phyloP scores from a whole-genome alignment of 2,888 invertebrate genomes.

The Nephrotoma flavescens region DNA sequence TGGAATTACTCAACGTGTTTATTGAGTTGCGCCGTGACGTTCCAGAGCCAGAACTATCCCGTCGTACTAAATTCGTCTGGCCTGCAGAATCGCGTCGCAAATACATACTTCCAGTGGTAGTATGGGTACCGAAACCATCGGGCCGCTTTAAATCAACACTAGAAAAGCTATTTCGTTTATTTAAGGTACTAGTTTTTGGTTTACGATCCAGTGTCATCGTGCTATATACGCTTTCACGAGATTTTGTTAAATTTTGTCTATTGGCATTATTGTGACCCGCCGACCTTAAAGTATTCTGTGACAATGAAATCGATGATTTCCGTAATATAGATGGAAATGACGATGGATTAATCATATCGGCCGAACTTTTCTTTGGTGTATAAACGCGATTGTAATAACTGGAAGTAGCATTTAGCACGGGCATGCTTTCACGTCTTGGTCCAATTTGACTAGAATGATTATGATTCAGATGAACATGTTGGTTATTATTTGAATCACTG shows the following conservation, averaged over 20 bases:
- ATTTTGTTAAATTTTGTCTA: constrained; percentile 32
- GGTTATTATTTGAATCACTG: neutral
- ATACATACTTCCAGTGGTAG: constrained; percentile 10
- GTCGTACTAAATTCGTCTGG: constrained; percentile 13
- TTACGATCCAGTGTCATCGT: neutral
- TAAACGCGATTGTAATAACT: constrained; percentile 3
- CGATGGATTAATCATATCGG: constrained; percentile 38
- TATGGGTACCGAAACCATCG: neutral
- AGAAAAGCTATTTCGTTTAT: constrained; percentile 10
- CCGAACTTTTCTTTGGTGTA: constrained; percentile 16
- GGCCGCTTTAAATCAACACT: neutral
- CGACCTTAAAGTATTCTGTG: constrained; percentile 31
- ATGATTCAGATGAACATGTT: neutral
- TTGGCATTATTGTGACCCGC: constrained; percentile 33
- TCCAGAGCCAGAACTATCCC: constrained; percentile 13
- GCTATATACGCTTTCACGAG: constrained; percentile 13
- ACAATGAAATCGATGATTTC: constrained; percentile 39
- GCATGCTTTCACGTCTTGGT: constrained; percentile 2
- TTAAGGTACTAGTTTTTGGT: constrained; percentile 1
- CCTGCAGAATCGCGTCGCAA: constrained; percentile 14
- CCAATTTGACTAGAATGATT: neutral
- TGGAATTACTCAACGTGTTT: neutral
- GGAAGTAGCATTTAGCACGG: neutral
- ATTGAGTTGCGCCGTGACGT: constrained; percentile 1
- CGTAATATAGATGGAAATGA: constrained; percentile 53